These are phyloP conservation scores for Tympanoctomys barrerae DNA, from an alignment of 2,797 vertebrate genomes.

Conservation along the genomic window DNA sequence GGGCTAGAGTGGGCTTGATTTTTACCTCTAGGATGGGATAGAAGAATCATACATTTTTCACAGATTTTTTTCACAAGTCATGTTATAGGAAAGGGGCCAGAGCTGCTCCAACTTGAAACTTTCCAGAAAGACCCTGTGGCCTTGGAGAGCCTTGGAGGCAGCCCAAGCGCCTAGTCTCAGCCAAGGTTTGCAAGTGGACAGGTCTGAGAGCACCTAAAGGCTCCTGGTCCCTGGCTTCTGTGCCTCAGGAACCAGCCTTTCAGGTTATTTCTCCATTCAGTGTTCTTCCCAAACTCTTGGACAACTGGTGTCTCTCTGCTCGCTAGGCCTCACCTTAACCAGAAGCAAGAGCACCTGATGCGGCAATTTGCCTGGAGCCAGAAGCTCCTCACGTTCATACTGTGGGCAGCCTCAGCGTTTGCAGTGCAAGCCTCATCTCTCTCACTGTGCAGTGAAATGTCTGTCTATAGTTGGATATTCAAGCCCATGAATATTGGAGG, in stretches of 20 bases:
- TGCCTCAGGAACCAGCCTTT: neutral
- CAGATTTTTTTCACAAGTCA: neutral
- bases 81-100: neutral
- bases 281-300: neutral
- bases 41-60: neutral
- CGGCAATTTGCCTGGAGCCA: neutral
- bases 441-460: neutral
- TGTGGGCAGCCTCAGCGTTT: neutral
- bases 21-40: neutral
- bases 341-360: neutral
- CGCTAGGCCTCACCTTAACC: neutral
- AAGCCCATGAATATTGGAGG: neutral
- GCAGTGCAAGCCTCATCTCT: neutral
- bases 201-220: neutral
- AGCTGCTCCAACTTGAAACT: neutral
- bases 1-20: neutral
- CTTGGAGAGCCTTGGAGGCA: neutral
- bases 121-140: neutral
- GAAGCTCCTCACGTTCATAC: neutral
- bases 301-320: neutral
- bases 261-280: neutral
- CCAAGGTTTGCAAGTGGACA: neutral
- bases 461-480: constrained; percentile 9
- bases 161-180: neutral
- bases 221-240: neutral